Conservation (phyloP, 2,888 invertebrate genomes). For the Caenorhabditis sp. region DNA sequence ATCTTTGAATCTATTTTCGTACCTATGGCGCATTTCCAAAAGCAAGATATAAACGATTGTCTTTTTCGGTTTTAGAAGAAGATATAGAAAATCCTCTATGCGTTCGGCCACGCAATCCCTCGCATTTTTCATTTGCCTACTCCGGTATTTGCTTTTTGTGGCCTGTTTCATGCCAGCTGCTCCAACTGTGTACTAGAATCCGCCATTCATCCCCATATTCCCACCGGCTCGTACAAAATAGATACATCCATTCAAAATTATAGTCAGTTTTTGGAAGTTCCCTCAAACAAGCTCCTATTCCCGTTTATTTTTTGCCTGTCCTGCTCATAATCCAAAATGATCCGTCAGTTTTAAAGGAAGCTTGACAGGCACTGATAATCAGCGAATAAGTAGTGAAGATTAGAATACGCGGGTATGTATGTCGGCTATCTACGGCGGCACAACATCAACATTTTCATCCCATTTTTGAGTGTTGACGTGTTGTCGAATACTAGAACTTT, state of each 20-base stretch:
- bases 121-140: neutral
- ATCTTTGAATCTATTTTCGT: constrained; percentile 44
- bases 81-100: constrained; percentile 4
- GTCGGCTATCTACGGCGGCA: constrained; percentile 1
- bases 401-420: constrained; percentile 35
- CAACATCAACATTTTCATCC: constrained; percentile 23
- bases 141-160: constrained; percentile 50
- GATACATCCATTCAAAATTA: constrained; percentile 27
- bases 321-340: constrained; percentile 1
- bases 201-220: no score
- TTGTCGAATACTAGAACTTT: no score
- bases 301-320: neutral
- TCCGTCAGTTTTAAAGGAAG: neutral
- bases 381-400: constrained; percentile 47
- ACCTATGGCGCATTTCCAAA: neutral
- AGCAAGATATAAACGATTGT: neutral
- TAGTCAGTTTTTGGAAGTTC: no score
- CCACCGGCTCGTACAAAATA: constrained; percentile 38
- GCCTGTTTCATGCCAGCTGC: constrained; percentile 17
- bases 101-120: neutral
- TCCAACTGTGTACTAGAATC: no score
- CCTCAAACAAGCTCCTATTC: no score
- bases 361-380: constrained; percentile 37
- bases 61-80: neutral
- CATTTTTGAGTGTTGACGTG: neutral